phyloP scores from a whole-genome alignment of 1,140 invertebrate species.

The Marisa cornuarietis region DNA sequence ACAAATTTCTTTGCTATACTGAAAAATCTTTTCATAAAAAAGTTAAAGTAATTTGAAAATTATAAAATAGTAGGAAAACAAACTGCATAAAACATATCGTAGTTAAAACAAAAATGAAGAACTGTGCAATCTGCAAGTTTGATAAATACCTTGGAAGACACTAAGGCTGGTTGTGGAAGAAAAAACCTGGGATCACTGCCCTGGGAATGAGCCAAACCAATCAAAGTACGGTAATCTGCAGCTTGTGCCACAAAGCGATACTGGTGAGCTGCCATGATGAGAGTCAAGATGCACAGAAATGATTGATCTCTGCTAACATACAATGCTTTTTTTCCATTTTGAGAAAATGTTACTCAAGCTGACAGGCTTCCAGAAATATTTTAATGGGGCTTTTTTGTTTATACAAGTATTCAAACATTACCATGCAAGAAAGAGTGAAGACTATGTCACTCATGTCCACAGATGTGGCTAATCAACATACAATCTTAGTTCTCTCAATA shows the following conservation, averaged over 20 bases:
- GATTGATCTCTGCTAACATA: neutral
- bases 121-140: neutral
- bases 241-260: conserved; percentile 51
- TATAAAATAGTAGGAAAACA: conserved; percentile 11
- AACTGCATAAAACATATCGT: neutral
- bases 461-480: neutral
- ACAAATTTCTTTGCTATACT: neutral
- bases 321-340: neutral
- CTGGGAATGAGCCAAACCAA: conserved; percentile 48
- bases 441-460: neutral
- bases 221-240: conserved; percentile 43
- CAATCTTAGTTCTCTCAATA: too few species aligned
- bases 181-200: conserved; percentile 47
- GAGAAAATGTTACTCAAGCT: neutral
- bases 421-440: neutral
- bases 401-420: neutral
- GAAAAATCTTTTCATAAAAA: neutral
- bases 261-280: conserved; percentile 44
- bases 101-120: neutral
- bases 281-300: neutral
- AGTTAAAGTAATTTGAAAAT: conserved; percentile 25
- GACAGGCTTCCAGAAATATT: neutral
- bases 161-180: conserved; percentile 42
- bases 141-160: conserved; percentile 35
- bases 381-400: neutral